Conservation (phyloP, 2,888 invertebrate species). For the Habrosyne pyritoides region DNA sequence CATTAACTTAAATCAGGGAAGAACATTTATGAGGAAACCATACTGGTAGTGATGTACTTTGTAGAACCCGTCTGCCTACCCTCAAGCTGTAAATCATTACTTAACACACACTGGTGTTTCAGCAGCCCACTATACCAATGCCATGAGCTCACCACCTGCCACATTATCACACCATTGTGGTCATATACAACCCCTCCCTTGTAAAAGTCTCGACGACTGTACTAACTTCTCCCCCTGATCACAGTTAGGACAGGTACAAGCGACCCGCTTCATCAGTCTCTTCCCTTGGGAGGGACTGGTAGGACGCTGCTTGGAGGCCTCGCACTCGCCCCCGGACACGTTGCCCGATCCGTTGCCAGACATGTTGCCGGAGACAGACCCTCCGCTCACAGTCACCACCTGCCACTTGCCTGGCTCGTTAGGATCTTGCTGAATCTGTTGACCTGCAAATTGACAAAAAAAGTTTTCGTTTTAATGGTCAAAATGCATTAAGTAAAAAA, state of each 20-base stretch:
- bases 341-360: slow-evolving; percentile 26
- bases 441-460: slow-evolving; percentile 71
- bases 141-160: not conserved
- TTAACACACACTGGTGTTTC: too few relatives aligned
- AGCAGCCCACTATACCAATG: too few relatives aligned
- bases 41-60: too few relatives aligned
- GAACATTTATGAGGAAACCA: too few relatives aligned
- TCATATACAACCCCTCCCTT: too few relatives aligned
- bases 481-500: too few relatives aligned
- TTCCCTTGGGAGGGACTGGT: slow-evolving; percentile 59
- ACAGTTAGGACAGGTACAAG: slow-evolving; percentile 99
- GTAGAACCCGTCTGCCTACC: too few relatives aligned
- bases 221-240: slow-evolving; percentile 91
- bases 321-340: slow-evolving; percentile 55
- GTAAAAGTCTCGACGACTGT: not conserved
- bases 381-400: slow-evolving; percentile 79
- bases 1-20: too few relatives aligned
- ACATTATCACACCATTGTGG: not conserved
- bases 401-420: slow-evolving; percentile 94
- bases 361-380: slow-evolving; percentile 35
- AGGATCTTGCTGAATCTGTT: slow-evolving; percentile 92
- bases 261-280: slow-evolving; percentile 91
- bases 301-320: slow-evolving; percentile 57
- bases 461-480: too few relatives aligned
- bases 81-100: too few relatives aligned